These are phyloP conservation scores for Porites lobata DNA, from an alignment of 92 coral and sea anemone species.

Conservation along the genomic window DNA sequence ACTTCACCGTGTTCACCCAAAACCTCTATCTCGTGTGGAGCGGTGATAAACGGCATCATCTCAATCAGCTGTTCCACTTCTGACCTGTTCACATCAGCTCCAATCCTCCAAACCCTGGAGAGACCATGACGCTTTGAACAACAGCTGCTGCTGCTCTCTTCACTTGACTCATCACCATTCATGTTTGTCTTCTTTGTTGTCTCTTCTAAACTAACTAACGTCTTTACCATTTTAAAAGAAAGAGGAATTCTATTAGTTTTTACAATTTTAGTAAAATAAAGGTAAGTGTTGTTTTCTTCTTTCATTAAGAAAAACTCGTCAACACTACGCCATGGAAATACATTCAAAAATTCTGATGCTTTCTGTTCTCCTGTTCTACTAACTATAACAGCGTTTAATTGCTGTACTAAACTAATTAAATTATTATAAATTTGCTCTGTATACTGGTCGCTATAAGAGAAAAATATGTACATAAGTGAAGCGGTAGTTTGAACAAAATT, in stretches of 20 bases:
- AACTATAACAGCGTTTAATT: neutral
- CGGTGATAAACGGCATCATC: neutral
- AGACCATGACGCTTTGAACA: neutral
- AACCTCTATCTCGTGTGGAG: neutral
- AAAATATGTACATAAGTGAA: neutral
- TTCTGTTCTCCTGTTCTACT: conserved; percentile 20
- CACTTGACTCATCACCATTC: neutral
- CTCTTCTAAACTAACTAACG: conserved; percentile 3
- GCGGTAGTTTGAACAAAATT: neutral
- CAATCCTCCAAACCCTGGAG: neutral
- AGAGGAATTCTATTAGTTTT: fast-evolving
- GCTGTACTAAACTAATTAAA: neutral
- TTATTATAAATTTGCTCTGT: neutral
- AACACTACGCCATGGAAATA: neutral
- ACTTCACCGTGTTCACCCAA: neutral
- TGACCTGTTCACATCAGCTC: neutral
- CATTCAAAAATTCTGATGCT: conserved; percentile 10
- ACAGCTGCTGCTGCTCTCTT: neutral
- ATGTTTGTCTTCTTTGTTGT: neutral
- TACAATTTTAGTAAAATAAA: neutral
- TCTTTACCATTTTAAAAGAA: neutral
- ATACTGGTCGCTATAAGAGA: neutral
- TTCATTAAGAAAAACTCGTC: neutral
- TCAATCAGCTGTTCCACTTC: neutral
- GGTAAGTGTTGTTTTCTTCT: neutral